A percentile compares a stretch with the other conserved stretches of the same genome.
Evolutionary conservation across 2,888 invertebrate species (phyloP).

Genomic region (Eledona agricola): DNA sequence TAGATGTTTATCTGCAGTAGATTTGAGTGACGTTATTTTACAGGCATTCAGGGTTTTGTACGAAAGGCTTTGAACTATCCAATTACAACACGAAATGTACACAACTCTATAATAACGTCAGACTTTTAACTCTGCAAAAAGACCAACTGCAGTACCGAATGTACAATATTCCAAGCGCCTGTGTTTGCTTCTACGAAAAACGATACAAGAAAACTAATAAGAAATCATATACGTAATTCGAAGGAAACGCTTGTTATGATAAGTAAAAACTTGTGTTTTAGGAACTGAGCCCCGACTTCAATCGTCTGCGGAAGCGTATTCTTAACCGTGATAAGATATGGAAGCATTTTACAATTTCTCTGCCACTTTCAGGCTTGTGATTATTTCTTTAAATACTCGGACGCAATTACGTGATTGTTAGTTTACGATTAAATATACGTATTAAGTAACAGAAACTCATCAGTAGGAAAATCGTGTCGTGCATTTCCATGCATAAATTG

Average conservation of each 20-base stretch:
- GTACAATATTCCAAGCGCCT: slow-evolving; percentile 42
- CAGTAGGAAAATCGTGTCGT: no score
- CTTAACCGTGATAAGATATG: slow-evolving; percentile 10
- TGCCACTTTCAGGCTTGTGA: slow-evolving; percentile 8
- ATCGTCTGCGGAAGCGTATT: no score
- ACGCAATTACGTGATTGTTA: not conserved
- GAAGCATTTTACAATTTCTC: slow-evolving; percentile 14
- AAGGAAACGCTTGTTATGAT: no score
- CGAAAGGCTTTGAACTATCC: no score
- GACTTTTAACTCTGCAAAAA: slow-evolving; percentile 40
- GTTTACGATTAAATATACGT: not conserved
- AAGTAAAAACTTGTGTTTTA: no score
- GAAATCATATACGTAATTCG: no score
- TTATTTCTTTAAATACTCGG: slow-evolving; percentile 1
- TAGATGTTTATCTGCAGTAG: no score
- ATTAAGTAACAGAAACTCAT: slow-evolving; percentile 3
- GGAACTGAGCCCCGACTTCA: no score
- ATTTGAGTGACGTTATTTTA: no score
- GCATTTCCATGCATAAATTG: no score
- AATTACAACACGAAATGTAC: slow-evolving; percentile 41
- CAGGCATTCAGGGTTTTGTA: no score
- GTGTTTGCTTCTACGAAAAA: slow-evolving; percentile 36
- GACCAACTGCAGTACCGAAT: slow-evolving; percentile 38
- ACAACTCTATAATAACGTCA: slow-evolving; percentile 40
- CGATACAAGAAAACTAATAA: slow-evolving; percentile 1